Percentiles rank a stretch among this genome's conserved stretches.
Evolutionary conservation across 2,113 vertebrate genomes (phyloP).

Genomic region (Stegostoma tigrinum): DNA sequence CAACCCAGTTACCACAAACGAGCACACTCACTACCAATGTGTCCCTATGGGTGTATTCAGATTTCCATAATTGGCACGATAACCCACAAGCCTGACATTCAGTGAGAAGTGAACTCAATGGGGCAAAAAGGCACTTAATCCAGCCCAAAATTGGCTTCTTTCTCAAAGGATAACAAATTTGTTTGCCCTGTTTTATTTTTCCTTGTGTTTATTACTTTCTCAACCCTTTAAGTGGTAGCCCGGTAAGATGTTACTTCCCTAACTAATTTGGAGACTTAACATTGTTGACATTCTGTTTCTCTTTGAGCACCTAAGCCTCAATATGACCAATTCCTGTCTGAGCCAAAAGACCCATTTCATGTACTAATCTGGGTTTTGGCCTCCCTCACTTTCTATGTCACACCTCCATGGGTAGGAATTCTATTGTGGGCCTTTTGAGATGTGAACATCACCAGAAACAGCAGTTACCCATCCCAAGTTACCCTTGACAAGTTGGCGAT

Average conservation of each 20-base stretch:
- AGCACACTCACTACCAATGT: neutral
- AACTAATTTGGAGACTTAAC: neutral
- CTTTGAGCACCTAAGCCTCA: no score
- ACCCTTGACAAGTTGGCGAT: no score
- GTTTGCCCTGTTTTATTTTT: neutral
- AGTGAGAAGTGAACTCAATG: neutral
- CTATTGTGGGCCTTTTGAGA: no score
- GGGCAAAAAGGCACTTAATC: neutral
- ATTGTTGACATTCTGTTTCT: neutral
- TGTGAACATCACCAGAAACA: neutral
- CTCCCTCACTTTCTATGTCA: neutral
- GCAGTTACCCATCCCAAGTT: no score
- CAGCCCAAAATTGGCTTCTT: neutral
- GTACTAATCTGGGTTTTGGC: neutral
- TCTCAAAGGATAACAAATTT: neutral
- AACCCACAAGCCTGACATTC: neutral
- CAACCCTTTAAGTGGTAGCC: neutral
- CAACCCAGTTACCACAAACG: neutral
- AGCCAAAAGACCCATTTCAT: neutral
- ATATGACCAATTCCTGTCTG: neutral
- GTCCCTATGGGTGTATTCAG: neutral
- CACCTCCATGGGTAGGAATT: no score
- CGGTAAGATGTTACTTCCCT: neutral
- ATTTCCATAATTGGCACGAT: neutral
- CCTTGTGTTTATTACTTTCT: neutral